Conservation (phyloP, 2,113 vertebrate genomes). For the Osmerus eperlanus region DNA sequence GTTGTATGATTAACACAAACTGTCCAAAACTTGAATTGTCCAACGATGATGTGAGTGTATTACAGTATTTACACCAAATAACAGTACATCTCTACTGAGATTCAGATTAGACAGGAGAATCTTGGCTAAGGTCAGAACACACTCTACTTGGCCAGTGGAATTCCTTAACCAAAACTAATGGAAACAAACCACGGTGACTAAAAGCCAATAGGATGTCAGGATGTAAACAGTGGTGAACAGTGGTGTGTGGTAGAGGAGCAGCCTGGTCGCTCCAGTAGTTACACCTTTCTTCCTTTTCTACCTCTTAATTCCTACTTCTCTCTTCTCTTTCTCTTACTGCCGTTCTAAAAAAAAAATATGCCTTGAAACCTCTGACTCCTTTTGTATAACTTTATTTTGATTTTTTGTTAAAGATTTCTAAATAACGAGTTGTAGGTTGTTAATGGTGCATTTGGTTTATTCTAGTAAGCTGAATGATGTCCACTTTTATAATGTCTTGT, state of each 20-base stretch:
- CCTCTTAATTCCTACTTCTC: constrained; percentile 5
- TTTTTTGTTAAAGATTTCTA: constrained; percentile 40
- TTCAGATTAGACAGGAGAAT: constrained; percentile 32
- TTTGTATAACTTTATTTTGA: constrained; percentile 46
- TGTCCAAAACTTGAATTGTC: background rate
- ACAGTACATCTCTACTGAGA: too few species aligned
- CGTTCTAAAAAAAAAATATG: constrained; percentile 7
- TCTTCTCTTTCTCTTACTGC: background rate
- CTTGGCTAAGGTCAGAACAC: constrained; percentile 17
- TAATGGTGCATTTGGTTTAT: constrained; percentile 20
- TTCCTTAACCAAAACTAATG: constrained; percentile 18
- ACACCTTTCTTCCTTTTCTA: background rate
- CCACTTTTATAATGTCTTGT: constrained; percentile 52
- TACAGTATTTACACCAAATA: too few species aligned
- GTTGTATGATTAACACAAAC: background rate
- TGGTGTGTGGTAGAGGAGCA: constrained; percentile 36
- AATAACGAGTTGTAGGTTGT: constrained; percentile 25
- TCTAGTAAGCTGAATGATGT: background rate
- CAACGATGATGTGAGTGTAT: background rate
- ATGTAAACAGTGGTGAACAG: constrained; percentile 18
- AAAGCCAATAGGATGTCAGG: constrained; percentile 37
- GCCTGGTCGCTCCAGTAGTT: constrained; percentile 2
- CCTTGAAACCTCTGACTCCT: constrained; percentile 43
- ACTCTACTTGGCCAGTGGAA: background rate
- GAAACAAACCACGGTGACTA: constrained; percentile 26